Evolutionary conservation across 1,140 invertebrate species (phyloP).

Genomic region (Planococcus citri): DNA sequence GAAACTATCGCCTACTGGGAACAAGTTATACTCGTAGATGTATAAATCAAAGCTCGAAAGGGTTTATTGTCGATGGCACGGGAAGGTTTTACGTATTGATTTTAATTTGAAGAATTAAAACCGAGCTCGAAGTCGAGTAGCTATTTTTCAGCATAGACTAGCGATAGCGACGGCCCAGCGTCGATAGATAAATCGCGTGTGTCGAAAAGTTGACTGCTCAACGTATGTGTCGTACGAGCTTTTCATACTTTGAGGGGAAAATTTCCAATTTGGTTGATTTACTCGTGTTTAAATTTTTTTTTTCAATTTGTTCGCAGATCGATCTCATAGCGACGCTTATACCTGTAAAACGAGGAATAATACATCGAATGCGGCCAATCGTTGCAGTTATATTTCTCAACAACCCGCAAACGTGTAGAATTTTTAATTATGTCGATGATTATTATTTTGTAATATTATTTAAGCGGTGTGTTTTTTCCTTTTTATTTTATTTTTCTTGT

Average conservation of each 20-base stretch:
- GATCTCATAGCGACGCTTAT: neutral
- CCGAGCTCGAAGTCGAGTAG: too few relatives aligned
- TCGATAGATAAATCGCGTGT: neutral
- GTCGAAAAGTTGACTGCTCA: neutral
- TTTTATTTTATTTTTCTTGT: neutral
- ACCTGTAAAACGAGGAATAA: neutral
- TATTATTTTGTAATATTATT: neutral
- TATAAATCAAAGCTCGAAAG: neutral
- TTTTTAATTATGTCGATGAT: neutral
- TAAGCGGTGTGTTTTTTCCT: neutral
- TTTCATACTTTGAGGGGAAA: neutral
- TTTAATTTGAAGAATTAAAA: conserved; percentile 9
- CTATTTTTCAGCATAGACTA: neutral
- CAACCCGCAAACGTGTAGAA: neutral
- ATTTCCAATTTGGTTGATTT: too few relatives aligned
- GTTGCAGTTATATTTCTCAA: neutral
- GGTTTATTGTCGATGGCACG: neutral
- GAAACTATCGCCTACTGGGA: too few relatives aligned
- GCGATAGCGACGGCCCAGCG: too few relatives aligned
- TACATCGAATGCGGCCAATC: neutral
- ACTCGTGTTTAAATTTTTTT: too few relatives aligned
- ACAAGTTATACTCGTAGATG: neutral
- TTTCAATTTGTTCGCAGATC: neutral
- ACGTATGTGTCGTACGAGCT: neutral
- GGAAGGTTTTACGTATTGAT: neutral